These are phyloP conservation scores for Hydroisotoma schaefferi DNA, from an alignment of 2,888 invertebrate species.

Conservation along the genomic window DNA sequence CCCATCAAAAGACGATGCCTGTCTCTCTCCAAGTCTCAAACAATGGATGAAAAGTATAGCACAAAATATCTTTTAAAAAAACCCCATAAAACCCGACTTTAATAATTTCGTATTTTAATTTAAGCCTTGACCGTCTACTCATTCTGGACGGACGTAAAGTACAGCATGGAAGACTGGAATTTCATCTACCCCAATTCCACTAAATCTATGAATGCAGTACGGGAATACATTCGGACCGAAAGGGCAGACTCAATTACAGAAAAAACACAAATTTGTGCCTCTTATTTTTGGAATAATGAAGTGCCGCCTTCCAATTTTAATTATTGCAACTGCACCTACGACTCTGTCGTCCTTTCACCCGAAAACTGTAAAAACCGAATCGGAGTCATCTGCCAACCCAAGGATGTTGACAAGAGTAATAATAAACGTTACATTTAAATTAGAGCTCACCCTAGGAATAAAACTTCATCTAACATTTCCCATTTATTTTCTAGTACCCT, in stretches of 20 bases:
- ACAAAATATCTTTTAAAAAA: not conserved
- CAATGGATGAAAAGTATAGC: not conserved
- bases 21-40: not conserved
- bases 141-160: constrained; percentile 6
- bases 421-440: too few species aligned
- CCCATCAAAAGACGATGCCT: not conserved
- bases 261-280: not conserved
- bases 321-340: not conserved
- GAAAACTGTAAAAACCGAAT: not conserved
- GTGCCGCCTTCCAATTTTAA: not conserved
- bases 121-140: not conserved
- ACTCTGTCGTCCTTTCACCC: not conserved
- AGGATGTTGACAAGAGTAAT: not conserved
- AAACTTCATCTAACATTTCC: not conserved
- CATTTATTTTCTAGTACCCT: not conserved
- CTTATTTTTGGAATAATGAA: not conserved
- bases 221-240: too few species aligned
- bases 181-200: not conserved
- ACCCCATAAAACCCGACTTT: not conserved
- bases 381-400: not conserved
- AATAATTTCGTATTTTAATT: too few species aligned
- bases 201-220: too few species aligned
- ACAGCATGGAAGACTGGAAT: not conserved
- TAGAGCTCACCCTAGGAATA: not conserved
- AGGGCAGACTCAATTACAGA: too few species aligned